Conservation (phyloP, 2,797 vertebrate genomes). For the Arrhamphus sclerolepis region DNA sequence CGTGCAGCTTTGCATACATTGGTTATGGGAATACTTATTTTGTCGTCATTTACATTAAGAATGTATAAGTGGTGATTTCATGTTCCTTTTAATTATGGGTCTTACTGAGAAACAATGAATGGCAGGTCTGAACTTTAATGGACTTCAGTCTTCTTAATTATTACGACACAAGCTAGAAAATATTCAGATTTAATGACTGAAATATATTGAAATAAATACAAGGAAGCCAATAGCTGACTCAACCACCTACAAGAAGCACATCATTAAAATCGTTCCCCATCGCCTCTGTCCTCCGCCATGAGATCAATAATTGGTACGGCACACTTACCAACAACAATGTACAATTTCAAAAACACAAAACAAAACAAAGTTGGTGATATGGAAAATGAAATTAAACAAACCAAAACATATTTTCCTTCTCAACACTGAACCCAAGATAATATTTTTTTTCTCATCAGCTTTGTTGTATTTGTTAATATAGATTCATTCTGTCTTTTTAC, state of each 20-base stretch:
- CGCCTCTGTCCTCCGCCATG: not conserved
- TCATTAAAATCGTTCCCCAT: not conserved
- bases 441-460: no score
- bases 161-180: not conserved
- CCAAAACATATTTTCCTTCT: no score
- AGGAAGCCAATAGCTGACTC: not conserved
- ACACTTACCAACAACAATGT: not conserved
- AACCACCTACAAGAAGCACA: not conserved
- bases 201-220: not conserved
- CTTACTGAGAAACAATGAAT: not conserved
- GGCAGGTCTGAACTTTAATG: not conserved
- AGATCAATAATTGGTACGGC: not conserved
- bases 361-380: not conserved
- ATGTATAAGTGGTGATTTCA: slow-evolving; percentile 15
- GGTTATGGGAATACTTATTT: slow-evolving; percentile 2
- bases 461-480: no score
- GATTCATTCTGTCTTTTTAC: no score
- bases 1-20: slow-evolving; percentile 23
- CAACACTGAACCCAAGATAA: no score
- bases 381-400: not conserved
- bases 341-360: no score
- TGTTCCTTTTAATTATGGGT: slow-evolving; percentile 7
- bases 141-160: not conserved
- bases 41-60: slow-evolving; percentile 6
- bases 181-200: no score